These are phyloP conservation scores for Halcyon leucocephala DNA, from an alignment of 2,797 vertebrate species.

Conservation along the genomic window DNA sequence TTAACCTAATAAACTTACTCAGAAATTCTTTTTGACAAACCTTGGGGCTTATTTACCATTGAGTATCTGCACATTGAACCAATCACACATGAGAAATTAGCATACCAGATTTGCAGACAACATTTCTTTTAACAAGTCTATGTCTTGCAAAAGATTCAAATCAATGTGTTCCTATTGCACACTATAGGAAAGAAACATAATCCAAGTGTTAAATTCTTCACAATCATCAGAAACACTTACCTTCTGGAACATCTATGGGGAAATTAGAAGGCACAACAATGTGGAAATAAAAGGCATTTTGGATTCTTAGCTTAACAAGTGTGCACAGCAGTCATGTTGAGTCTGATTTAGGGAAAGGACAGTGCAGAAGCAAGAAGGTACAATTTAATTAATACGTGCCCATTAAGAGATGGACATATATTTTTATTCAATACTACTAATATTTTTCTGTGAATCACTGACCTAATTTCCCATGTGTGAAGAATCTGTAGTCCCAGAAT, in stretches of 20 bases:
- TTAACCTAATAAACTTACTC: slow-evolving; percentile 81
- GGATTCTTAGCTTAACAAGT: not conserved
- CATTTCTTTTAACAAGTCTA: not conserved
- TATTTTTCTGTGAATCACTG: not conserved
- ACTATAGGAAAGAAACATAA: not conserved
- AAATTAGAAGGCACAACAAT: not conserved
- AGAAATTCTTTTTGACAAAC: slow-evolving; percentile 58
- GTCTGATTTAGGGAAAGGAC: not conserved
- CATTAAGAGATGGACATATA: not conserved
- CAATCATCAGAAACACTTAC: not conserved
- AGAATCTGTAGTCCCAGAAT: not conserved
- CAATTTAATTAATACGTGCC: not conserved
- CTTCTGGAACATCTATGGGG: not conserved
- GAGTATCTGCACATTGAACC: not conserved
- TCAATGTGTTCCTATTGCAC: not conserved
- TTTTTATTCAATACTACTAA: not conserved
- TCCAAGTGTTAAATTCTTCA: not conserved
- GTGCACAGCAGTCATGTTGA: not conserved
- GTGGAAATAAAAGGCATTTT: not conserved
- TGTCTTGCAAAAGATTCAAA: not conserved
- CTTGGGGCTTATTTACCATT: slow-evolving; percentile 24
- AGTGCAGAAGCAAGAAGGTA: not conserved
- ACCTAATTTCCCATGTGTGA: not conserved
- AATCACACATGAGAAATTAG: slow-evolving; percentile 8
- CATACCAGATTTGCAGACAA: not conserved